A percentile compares a stretch with the other conserved stretches of the same genome.
Conservation (phyloP, 2,888 invertebrate genomes). For the Limnephilus lunatus region DNA sequence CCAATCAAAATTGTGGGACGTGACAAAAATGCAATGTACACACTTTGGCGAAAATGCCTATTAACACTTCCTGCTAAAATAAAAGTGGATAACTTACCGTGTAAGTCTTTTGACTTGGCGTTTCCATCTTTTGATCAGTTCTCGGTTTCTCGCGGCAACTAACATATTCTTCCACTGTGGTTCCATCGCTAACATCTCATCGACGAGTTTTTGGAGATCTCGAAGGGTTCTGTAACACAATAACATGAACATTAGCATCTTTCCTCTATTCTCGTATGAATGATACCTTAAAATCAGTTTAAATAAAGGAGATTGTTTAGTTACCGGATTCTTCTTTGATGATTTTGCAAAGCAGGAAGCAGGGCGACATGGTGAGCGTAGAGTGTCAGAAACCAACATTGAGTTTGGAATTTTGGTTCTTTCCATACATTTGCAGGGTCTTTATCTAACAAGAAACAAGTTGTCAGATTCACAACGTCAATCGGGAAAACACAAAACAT, state of each 20-base stretch:
- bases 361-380: slow-evolving; percentile 96
- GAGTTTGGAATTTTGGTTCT: slow-evolving; percentile 94
- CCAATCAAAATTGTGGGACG: too few species aligned
- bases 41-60: too few species aligned
- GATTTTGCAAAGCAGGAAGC: slow-evolving; percentile 91
- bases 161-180: slow-evolving; percentile 86
- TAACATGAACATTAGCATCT: neutral
- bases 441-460: slow-evolving; percentile 71
- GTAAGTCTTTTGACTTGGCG: slow-evolving; percentile 88
- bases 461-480: neutral
- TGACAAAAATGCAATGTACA: too few species aligned
- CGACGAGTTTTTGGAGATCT: slow-evolving; percentile 91
- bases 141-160: slow-evolving; percentile 87
- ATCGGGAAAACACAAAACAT: neutral
- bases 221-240: slow-evolving; percentile 79
- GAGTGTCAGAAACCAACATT: slow-evolving; percentile 97
- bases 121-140: slow-evolving; percentile 91
- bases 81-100: slow-evolving; percentile 73
- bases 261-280: neutral
- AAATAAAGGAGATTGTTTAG: neutral
- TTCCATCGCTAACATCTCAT: slow-evolving; percentile 89
- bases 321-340: slow-evolving; percentile 75
- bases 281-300: neutral
- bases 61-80: neutral
- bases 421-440: slow-evolving; percentile 80